Percentiles rank a stretch among this genome's conserved stretches.
Conservation (phyloP, 1,140 invertebrate species). For the Ceratosolen solmsi region DNA sequence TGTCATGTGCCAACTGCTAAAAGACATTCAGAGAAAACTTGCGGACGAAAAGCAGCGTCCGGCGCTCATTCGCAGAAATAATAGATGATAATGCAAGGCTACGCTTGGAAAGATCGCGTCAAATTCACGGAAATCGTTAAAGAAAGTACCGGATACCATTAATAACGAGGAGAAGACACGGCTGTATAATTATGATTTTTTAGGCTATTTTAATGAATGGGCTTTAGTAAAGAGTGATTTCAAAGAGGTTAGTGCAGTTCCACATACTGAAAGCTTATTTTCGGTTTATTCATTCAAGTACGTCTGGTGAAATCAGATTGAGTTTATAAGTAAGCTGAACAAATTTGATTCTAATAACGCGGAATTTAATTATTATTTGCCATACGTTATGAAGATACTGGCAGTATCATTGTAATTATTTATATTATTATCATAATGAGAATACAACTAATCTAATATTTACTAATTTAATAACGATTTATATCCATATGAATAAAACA, state of each 20-base stretch:
- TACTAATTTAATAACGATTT: too few species aligned
- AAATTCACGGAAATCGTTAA: not conserved
- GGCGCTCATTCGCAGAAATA: not conserved
- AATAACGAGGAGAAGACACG: not conserved
- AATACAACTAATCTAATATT: too few species aligned
- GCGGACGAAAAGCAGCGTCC: not conserved
- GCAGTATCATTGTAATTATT: too few species aligned
- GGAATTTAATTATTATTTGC: too few species aligned
- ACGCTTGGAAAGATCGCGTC: not conserved
- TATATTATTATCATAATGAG: too few species aligned
- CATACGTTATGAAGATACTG: too few species aligned
- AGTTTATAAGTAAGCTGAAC: not conserved
- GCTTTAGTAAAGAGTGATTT: not conserved
- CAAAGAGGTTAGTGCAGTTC: not conserved
- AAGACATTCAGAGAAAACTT: conserved; percentile 27
- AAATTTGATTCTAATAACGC: too few species aligned
- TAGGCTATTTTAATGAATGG: not conserved
- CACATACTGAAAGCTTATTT: not conserved
- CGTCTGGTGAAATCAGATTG: not conserved
- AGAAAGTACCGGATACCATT: not conserved
- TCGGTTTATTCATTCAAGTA: not conserved
- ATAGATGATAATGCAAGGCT: conserved; percentile 4
- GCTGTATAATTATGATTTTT: not conserved
- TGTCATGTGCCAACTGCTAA: conserved; percentile 22
- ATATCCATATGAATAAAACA: too few species aligned